phyloP scores from a whole-genome alignment of 2,113 vertebrate species.

The Gasterosteus aculeatus region DNA sequence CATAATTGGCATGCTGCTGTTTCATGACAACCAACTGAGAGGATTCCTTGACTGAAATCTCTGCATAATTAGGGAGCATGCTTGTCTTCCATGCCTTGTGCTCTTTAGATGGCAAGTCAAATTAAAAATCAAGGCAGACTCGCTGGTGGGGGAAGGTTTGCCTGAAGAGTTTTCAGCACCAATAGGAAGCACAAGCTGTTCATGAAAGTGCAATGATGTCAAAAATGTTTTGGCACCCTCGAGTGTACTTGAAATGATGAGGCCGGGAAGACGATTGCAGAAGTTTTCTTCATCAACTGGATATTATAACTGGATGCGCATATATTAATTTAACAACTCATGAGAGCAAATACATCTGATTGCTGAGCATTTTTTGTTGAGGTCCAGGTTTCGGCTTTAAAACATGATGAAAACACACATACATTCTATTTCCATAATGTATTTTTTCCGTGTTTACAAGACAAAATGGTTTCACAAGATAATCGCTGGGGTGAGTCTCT shows the following conservation, averaged over 20 bases:
- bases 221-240: slow-evolving; percentile 44
- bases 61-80: slow-evolving; percentile 60
- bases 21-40: slow-evolving; percentile 72
- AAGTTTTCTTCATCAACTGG: slow-evolving; percentile 7
- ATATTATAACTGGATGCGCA: slow-evolving; percentile 1
- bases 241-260: slow-evolving; percentile 54
- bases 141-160: slow-evolving; percentile 38
- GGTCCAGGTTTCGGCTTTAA: neutral
- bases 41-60: slow-evolving; percentile 68
- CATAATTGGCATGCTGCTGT: slow-evolving; percentile 63
- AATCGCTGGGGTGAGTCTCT: neutral
- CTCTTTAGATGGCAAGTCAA: slow-evolving; percentile 64
- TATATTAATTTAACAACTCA: neutral
- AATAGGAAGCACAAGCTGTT: slow-evolving; percentile 38
- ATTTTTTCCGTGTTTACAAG: neutral
- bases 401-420: neutral
- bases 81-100: slow-evolving; percentile 53
- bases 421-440: neutral
- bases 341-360: slow-evolving; percentile 15
- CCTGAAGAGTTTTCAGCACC: slow-evolving; percentile 51
- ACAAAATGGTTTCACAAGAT: neutral
- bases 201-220: slow-evolving; percentile 51
- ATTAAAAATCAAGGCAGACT: slow-evolving; percentile 71
- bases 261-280: slow-evolving; percentile 22
- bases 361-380: neutral